Conservation (phyloP, 2,797 vertebrate genomes). For the Cichlasoma orientale region DNA sequence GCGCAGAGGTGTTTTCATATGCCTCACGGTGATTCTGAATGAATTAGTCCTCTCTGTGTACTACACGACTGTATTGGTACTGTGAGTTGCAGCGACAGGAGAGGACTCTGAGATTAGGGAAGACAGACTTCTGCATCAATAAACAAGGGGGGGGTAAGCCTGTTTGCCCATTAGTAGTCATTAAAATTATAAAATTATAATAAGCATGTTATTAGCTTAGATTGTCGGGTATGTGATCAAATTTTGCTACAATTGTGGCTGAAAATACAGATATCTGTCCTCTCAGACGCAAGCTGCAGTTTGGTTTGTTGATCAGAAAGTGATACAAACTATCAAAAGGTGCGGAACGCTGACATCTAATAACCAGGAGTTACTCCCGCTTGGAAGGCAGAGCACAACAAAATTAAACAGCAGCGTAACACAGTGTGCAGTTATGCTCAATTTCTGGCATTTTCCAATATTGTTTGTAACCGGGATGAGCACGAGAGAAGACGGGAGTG, state of each 20-base stretch:
- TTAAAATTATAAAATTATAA: not conserved
- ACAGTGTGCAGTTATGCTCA: not conserved
- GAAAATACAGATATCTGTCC: not conserved
- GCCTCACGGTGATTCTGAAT: conserved; percentile 41
- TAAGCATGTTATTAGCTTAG: not conserved
- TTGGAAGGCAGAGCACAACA: not conserved
- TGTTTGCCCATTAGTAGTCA: conserved; percentile 1
- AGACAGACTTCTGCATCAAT: conserved; percentile 6
- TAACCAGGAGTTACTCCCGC: not conserved
- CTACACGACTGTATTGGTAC: conserved; percentile 15
- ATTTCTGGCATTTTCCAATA: not conserved
- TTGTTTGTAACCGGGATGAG: not conserved
- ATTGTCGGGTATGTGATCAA: conserved; percentile 2
- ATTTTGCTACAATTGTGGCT: not conserved
- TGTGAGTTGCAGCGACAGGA: conserved; percentile 26
- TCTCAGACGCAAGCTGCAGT: not conserved
- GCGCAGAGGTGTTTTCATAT: conserved; percentile 41
- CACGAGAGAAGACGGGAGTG: not conserved
- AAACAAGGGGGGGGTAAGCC: not conserved
- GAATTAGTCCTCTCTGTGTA: conserved; percentile 48
- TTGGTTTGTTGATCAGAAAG: not conserved
- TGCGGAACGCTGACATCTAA: not conserved
- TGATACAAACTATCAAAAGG: conserved; percentile 10
- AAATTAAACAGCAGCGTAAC: not conserved
- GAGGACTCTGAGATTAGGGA: conserved; percentile 26